Conservation (phyloP, 2,797 vertebrate species). For the Ataeniobius toweri region DNA sequence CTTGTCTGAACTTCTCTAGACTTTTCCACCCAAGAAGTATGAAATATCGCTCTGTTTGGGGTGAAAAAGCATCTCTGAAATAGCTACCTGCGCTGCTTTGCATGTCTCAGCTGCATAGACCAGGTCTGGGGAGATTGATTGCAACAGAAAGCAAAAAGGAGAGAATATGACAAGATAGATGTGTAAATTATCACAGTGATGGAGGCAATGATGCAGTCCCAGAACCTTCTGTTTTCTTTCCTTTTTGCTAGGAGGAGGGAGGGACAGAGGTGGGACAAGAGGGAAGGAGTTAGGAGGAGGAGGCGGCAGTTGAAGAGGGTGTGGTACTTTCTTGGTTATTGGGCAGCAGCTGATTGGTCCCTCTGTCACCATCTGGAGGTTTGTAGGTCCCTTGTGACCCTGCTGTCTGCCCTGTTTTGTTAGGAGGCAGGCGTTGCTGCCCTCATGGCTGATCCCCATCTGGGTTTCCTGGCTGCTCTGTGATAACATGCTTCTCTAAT, state of each 20-base stretch:
- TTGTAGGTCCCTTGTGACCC: slow-evolving; percentile 82
- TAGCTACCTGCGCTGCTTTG: slow-evolving; percentile 71
- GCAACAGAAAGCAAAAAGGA: slow-evolving; percentile 88
- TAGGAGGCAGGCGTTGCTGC: slow-evolving; percentile 79
- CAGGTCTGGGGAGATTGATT: slow-evolving; percentile 95
- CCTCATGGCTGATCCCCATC: slow-evolving; percentile 75
- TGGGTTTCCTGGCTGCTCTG: slow-evolving; percentile 65
- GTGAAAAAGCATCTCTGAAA: slow-evolving; percentile 60
- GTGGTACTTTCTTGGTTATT: slow-evolving; percentile 87
- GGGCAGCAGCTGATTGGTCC: slow-evolving; percentile 86
- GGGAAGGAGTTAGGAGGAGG: slow-evolving; percentile 45
- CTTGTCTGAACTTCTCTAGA: slow-evolving; percentile 18
- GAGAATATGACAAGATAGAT: slow-evolving; percentile 99
- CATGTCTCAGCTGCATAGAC: slow-evolving; percentile 82
- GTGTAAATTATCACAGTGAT: slow-evolving; percentile 99
- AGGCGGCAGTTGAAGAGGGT: slow-evolving; percentile 49
- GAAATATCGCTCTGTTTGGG: slow-evolving; percentile 6
- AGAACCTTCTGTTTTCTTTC: slow-evolving; percentile 97
- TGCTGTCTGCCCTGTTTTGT: slow-evolving; percentile 87
- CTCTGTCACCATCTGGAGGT: slow-evolving; percentile 88
- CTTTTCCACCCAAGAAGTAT: slow-evolving; percentile 46
- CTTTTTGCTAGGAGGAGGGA: slow-evolving; percentile 70
- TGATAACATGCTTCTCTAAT: slow-evolving; percentile 46
- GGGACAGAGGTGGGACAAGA: slow-evolving; percentile 64
- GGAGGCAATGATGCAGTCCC: slow-evolving; percentile 99